phyloP scores from a whole-genome alignment of 2,113 vertebrate genomes.

The Zeus faber region DNA sequence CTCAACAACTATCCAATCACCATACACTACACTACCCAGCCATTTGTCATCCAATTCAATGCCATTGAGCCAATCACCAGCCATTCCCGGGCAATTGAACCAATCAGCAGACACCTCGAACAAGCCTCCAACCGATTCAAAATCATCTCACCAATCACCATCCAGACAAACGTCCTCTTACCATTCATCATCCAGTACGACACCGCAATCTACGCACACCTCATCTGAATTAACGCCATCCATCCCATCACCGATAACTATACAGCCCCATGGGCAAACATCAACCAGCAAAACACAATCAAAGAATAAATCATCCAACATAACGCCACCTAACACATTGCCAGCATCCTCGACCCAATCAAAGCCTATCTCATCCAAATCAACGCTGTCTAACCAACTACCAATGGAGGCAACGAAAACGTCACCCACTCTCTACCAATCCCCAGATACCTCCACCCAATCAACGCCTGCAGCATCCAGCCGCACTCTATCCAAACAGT shows the following conservation, averaged over 20 bases:
- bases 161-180: not conserved
- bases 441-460: not conserved
- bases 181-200: not conserved
- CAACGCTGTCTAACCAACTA: not conserved
- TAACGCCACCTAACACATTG: not conserved
- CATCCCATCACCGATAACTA: too few species aligned
- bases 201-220: not conserved
- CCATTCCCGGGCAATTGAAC: not conserved
- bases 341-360: not conserved
- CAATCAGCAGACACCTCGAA: conserved; percentile 15
- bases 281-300: not conserved
- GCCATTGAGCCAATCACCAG: not conserved
- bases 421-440: not conserved
- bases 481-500: not conserved
- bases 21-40: not conserved
- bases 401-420: not conserved
- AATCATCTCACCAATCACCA: not conserved
- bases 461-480: not conserved
- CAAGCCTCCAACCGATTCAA: not conserved
- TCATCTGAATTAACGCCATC: not conserved
- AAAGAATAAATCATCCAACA: not conserved
- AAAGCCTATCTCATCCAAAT: not conserved
- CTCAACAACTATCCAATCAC: conserved; percentile 1
- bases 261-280: too few species aligned
- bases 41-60: not conserved